phyloP scores from a whole-genome alignment of 2,888 invertebrate genomes.

The Hydropsyche betteni region DNA sequence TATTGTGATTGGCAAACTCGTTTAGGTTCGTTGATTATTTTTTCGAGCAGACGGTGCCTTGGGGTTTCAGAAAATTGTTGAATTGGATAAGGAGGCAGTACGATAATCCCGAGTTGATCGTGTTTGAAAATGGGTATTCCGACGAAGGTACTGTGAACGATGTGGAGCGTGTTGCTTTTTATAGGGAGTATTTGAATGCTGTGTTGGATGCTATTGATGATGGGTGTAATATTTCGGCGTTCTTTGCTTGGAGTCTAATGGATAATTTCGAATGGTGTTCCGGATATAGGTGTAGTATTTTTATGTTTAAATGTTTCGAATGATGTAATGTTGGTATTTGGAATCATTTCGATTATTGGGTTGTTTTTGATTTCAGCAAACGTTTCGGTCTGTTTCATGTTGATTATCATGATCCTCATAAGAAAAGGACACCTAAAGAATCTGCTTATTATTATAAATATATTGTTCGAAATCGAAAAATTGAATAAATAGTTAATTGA shows the following conservation, averaged over 20 bases:
- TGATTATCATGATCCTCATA: slow-evolving; percentile 64
- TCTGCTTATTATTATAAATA: slow-evolving; percentile 61
- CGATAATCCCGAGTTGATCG: slow-evolving; percentile 57
- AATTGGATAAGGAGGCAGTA: slow-evolving; percentile 61
- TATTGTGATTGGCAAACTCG: slow-evolving; percentile 51
- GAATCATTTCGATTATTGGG: slow-evolving; percentile 35
- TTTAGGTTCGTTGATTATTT: slow-evolving; percentile 34
- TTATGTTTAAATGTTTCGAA: too few species aligned
- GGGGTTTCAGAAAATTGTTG: slow-evolving; percentile 60
- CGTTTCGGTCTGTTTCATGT: slow-evolving; percentile 68
- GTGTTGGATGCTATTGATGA: slow-evolving; percentile 55
- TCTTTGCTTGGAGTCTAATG: slow-evolving; percentile 55
- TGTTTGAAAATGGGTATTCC: slow-evolving; percentile 62
- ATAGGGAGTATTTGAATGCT: slow-evolving; percentile 51
- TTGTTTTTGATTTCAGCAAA: slow-evolving; percentile 56
- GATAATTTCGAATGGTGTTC: slow-evolving; percentile 55
- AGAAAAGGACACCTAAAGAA: slow-evolving; percentile 64
- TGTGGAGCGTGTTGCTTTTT: slow-evolving; percentile 53
- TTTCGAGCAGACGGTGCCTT: slow-evolving; percentile 58
- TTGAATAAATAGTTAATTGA: neutral
- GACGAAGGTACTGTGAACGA: slow-evolving; percentile 54
- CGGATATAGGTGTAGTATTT: slow-evolving; percentile 53
- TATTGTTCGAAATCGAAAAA: slow-evolving; percentile 56
- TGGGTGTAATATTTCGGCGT: slow-evolving; percentile 53
- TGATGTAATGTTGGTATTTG: too few species aligned